phyloP scores from a whole-genome alignment of 2,797 vertebrate species.

The Sebastes ruberrimus region DNA sequence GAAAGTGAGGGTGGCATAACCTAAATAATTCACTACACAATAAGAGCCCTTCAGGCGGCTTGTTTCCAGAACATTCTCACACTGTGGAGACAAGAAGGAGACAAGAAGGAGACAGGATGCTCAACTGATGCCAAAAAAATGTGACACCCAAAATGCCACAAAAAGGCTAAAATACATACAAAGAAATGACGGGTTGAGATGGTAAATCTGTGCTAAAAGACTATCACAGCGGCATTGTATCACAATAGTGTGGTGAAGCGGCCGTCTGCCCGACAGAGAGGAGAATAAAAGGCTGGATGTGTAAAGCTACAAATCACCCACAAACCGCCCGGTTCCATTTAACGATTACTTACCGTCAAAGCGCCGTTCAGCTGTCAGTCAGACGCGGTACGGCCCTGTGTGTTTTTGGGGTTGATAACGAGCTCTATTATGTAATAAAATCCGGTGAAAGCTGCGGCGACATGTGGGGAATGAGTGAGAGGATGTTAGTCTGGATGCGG shows the following conservation, averaged over 20 bases:
- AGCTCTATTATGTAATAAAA: conserved; percentile 27
- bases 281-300: conserved; percentile 9
- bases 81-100: conserved; percentile 5
- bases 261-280: not conserved
- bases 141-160: not conserved
- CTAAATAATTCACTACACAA: conserved; percentile 56
- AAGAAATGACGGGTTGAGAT: not conserved
- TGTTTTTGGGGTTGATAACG: not conserved
- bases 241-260: not conserved
- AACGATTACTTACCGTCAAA: conserved; percentile 55
- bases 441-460: conserved; percentile 30
- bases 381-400: not conserved
- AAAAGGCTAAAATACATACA: not conserved
- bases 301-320: conserved; percentile 1
- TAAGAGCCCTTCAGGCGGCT: conserved; percentile 39
- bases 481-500: conserved; percentile 56
- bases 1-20: not conserved
- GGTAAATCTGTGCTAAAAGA: not conserved
- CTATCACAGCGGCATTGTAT: not conserved
- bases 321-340: not conserved
- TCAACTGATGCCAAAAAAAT: not conserved
- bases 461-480: conserved; percentile 39
- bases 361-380: conserved; percentile 27
- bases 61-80: conserved; percentile 75
- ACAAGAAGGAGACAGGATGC: conserved; percentile 26